phyloP scores from a whole-genome alignment of 2,797 vertebrate genomes.

The Enteromius viviparus region DNA sequence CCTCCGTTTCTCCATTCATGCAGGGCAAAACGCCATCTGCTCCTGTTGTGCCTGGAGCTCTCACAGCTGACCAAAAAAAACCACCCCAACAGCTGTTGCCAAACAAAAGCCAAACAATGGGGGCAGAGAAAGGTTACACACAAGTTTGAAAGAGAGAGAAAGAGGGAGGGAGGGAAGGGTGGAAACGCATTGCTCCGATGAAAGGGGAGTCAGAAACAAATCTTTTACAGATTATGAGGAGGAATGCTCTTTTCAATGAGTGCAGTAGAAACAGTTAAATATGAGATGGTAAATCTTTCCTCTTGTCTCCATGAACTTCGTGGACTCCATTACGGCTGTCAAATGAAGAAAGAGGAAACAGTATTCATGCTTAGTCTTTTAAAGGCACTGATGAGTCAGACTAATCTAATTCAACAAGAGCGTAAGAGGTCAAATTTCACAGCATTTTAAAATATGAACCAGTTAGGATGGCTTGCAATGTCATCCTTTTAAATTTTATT shows the following conservation, averaged over 20 bases:
- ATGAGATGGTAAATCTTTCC: constrained; percentile 35
- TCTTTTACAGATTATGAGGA: constrained; percentile 43
- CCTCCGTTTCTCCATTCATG: constrained; percentile 99
- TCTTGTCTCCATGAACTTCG: constrained; percentile 40
- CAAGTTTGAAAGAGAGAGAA: constrained; percentile 72
- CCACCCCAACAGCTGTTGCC: constrained; percentile 99
- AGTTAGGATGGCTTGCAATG: not conserved
- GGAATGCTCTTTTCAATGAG: constrained; percentile 35
- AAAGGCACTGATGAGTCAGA: constrained; percentile 7
- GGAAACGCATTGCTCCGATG: constrained; percentile 32
- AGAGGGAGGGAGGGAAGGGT: constrained; percentile 41
- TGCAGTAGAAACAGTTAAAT: constrained; percentile 41
- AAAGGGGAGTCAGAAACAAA: constrained; percentile 46
- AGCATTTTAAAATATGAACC: not conserved
- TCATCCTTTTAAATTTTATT: not conserved
- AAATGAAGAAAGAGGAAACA: constrained; percentile 23
- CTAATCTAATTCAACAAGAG: not conserved
- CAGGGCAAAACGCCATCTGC: constrained; percentile 99
- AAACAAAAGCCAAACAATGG: constrained; percentile 97
- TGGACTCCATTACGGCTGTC: constrained; percentile 14
- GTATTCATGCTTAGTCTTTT: constrained; percentile 12
- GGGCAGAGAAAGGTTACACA: constrained; percentile 92
- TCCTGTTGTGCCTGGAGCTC: constrained; percentile 99
- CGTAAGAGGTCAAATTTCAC: constrained; percentile 1
- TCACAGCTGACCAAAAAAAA: constrained; percentile 98